Conservation (phyloP, 1,140 invertebrate species). For the Drosophila sulfurigaster region DNA sequence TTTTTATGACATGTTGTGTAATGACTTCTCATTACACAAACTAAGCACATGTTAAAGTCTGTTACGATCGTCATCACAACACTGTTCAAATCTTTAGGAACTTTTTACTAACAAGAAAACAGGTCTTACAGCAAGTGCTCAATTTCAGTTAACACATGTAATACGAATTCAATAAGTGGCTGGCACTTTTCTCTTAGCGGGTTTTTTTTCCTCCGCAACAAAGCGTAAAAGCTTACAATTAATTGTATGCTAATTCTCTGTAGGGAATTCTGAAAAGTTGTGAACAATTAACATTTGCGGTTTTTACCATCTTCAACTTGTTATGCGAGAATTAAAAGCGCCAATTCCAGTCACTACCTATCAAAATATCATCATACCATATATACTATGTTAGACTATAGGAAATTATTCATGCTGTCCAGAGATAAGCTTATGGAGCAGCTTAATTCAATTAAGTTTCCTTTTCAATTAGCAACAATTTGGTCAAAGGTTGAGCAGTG, state of each 20-base stretch:
- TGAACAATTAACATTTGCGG: neutral
- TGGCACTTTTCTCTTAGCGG: constrained; percentile 2
- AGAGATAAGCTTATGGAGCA: neutral
- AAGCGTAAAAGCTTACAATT: constrained; percentile 1
- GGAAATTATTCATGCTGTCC: neutral
- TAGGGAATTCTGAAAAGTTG: neutral
- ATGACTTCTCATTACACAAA: neutral
- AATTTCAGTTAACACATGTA: constrained; percentile 1
- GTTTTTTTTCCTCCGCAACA: constrained; percentile 17
- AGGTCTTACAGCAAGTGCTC: neutral
- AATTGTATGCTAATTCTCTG: constrained; percentile 33
- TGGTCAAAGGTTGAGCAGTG: neutral
- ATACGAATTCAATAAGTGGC: constrained; percentile 4
- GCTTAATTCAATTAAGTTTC: constrained; percentile 4
- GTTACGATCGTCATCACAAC: neutral
- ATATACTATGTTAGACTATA: neutral
- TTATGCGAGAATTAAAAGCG: neutral
- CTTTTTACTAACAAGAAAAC: neutral
- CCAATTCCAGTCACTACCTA: neutral
- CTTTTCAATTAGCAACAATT: constrained; percentile 4
- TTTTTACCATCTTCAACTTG: constrained; percentile 3
- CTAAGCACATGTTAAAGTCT: constrained; percentile 14
- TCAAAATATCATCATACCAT: neutral
- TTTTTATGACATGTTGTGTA: constrained; percentile 6
- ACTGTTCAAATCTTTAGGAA: neutral